Conservation (phyloP, 2,888 invertebrate genomes). For the Mactromeris polynyma region DNA sequence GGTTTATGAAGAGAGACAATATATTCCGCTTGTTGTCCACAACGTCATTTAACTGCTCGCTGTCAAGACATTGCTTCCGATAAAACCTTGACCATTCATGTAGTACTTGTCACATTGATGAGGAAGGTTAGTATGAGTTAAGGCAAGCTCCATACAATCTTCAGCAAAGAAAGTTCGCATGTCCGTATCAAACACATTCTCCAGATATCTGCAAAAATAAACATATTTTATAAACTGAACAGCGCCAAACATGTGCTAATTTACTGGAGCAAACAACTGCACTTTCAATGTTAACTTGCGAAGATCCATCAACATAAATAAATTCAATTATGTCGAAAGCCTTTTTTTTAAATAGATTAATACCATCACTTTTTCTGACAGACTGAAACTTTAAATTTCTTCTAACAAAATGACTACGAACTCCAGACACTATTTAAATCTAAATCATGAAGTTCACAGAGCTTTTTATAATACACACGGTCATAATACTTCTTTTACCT, state of each 20-base stretch:
- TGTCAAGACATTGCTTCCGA: constrained; percentile 35
- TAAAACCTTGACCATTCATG: constrained; percentile 78
- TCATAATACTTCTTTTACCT: no score
- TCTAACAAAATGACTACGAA: no score
- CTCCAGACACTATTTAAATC: no score
- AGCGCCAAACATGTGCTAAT: background rate
- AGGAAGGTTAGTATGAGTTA: constrained; percentile 81
- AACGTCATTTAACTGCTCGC: background rate
- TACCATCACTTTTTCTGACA: no score
- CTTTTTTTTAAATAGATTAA: no score
- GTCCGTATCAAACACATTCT: constrained; percentile 80
- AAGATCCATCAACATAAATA: no score
- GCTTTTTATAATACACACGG: no score
- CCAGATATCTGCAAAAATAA: constrained; percentile 70
- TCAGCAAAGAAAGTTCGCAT: constrained; percentile 83
- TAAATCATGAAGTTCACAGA: no score
- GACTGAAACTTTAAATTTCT: no score
- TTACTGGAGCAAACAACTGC: background rate
- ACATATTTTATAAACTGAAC: no score
- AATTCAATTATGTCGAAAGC: no score
- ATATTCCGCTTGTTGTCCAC: background rate
- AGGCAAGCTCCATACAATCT: constrained; percentile 83
- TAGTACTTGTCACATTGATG: constrained; percentile 77
- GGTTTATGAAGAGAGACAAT: background rate
- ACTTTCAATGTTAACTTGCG: no score